A percentile compares a stretch with the other conserved stretches of the same genome.
These are phyloP conservation scores for Scrobipalpa costella DNA, from an alignment of 2,888 invertebrate species.

Conservation along the genomic window DNA sequence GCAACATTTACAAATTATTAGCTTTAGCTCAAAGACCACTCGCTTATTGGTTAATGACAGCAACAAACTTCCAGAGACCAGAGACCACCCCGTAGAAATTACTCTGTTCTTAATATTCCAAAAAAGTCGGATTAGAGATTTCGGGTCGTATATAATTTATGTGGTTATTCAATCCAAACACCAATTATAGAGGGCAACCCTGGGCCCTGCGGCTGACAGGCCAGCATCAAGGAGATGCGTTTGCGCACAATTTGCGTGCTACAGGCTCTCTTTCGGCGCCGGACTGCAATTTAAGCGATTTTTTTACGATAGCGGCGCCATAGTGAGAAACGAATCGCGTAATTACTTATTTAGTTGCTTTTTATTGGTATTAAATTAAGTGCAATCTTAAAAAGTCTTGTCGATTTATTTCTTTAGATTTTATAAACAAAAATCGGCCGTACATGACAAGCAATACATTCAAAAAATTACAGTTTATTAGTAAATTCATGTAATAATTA, in stretches of 20 bases:
- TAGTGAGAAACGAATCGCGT: no score
- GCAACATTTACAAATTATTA: no score
- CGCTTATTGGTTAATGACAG: no score
- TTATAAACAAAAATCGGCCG: no score
- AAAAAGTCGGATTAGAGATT: not conserved
- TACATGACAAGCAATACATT: no score
- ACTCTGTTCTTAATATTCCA: not conserved
- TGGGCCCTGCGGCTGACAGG: slow-evolving; percentile 45
- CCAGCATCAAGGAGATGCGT: slow-evolving; percentile 41
- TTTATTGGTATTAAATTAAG: no score
- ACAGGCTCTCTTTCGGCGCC: slow-evolving; percentile 22
- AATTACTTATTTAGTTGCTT: no score
- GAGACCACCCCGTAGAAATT: not conserved
- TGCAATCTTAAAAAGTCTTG: no score
- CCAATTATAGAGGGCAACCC: slow-evolving; percentile 20
- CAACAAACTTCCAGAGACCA: not conserved
- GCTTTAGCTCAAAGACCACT: no score
- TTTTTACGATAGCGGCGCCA: not conserved
- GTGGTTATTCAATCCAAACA: slow-evolving; percentile 30
- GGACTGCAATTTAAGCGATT: slow-evolving; percentile 43
- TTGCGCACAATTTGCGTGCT: slow-evolving; percentile 38
- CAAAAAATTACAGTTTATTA: no score
- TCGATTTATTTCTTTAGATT: no score
- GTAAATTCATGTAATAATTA: no score
- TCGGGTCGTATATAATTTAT: not conserved